Evolutionary conservation across 2,113 vertebrate genomes (phyloP), one percentile per base, ranked within the genome.

Genomic region (Reinhardtius hippoglossoides): DNA sequence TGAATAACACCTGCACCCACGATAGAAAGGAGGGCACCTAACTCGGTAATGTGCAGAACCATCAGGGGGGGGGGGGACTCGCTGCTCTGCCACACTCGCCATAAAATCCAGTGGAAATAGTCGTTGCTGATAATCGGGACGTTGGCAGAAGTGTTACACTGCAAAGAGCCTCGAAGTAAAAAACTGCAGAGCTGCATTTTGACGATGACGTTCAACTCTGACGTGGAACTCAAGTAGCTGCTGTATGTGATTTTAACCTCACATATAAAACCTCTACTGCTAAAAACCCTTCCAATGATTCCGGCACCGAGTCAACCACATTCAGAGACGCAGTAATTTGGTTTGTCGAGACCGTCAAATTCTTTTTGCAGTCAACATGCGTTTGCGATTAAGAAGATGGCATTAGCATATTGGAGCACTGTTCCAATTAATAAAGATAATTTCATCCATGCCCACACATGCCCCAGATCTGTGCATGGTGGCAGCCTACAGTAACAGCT

Each of bases 401-500:
- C 80, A 93, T 93, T 92, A 92, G 74, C 82, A 81, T 89, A 89
- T 88, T 86, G 76, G 76, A 77, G 77, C 85, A 69, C 70, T 76
- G 80, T 87, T 88, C 79, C 68, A 79, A 80, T 91, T 90, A 92
- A 93, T 91, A 81, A 86, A 86, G 87, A 89, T 88, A 70, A 90
- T 89, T 89, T 89, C 69, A 75, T 88, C 82, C 87, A 60, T 87
- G 91, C 87, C 77, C 82, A 87, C 83, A 82, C 85, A 84, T 85
- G 81, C 87, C 72, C 83, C 59, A 81, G 72, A 89, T 86, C 62
- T 85, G 80, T 83, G 83, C 81, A 79, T 50, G 14, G 80, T 89
- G 80, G 80, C 80, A 79, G 83, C 74, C 63, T 58, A 69, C 52
- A 73, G 67, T 72, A 85, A 63, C 81, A 81, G 86, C 84, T 88